These are phyloP conservation scores for Eleginops maclovinus DNA, from an alignment of 2,113 vertebrate species.

Conservation along the genomic window DNA sequence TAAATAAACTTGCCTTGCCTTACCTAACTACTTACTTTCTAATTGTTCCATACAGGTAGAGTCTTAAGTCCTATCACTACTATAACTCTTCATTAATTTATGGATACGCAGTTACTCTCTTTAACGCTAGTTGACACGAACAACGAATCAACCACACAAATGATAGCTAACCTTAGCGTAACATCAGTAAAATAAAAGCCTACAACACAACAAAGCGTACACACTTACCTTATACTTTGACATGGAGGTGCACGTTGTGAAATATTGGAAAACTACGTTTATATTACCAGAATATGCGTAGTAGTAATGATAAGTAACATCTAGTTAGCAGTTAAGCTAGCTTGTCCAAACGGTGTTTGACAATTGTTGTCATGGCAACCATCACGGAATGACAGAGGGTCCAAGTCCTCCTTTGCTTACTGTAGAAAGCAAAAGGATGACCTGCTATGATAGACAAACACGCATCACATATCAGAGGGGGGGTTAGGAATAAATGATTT, in stretches of 20 bases:
- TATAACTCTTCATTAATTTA: not conserved
- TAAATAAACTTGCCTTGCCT: too few relatives aligned
- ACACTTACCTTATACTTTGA: slow-evolving; percentile 79
- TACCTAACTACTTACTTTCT: not conserved
- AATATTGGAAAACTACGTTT: too few relatives aligned
- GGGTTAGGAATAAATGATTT: too few relatives aligned
- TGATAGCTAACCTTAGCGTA: not conserved
- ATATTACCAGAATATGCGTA: not conserved
- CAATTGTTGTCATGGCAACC: slow-evolving; percentile 54
- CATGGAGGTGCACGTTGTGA: slow-evolving; percentile 41
- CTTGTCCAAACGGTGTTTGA: not conserved
- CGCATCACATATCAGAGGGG: too few relatives aligned
- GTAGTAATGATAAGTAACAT: not conserved
- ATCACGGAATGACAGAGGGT: too few relatives aligned
- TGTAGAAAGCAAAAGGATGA: slow-evolving; percentile 16
- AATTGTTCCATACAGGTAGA: not conserved
- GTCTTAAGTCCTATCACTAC: not conserved
- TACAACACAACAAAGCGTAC: not conserved
- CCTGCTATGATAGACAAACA: too few relatives aligned
- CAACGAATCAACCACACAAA: not conserved
- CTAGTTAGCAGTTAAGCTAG: not conserved
- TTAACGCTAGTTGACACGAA: not conserved
- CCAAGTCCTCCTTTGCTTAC: slow-evolving; percentile 20
- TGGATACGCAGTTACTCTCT: not conserved
- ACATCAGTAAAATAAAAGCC: not conserved